Evolutionary conservation across 1,140 invertebrate genomes (phyloP).

Genomic region (Anastrepha obliqua): DNA sequence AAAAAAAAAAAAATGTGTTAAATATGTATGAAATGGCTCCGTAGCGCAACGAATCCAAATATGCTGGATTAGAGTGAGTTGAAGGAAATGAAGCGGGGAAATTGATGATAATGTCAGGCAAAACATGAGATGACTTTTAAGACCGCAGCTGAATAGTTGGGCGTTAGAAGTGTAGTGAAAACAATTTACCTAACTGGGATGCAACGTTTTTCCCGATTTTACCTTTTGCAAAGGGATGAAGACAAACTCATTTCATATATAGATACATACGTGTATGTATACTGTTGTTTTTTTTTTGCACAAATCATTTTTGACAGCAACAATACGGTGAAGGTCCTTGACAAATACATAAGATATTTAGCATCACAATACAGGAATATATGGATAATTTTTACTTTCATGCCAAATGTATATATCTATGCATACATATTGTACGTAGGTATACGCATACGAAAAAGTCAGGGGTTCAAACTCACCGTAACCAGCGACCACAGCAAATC

Average conservation of each 20-base stretch:
- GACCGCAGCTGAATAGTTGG: constrained; percentile 15
- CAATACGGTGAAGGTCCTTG: constrained; percentile 22
- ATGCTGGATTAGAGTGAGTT: background rate
- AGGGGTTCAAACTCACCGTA: constrained; percentile 27
- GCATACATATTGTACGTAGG: background rate
- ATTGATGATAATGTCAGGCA: constrained; percentile 1
- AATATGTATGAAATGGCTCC: constrained; percentile 47
- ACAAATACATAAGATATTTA: constrained; percentile 3
- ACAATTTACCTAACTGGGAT: constrained; percentile 39
- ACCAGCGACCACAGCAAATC: constrained; percentile 50
- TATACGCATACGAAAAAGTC: background rate
- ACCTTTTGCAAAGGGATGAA: background rate
- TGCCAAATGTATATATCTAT: background rate
- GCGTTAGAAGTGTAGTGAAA: constrained; percentile 32
- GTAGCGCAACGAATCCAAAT: constrained; percentile 30
- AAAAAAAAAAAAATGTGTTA: background rate
- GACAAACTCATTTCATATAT: constrained; percentile 12
- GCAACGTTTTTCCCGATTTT: constrained; percentile 11
- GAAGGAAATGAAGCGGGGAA: background rate
- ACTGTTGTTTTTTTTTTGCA: constrained; percentile 8
- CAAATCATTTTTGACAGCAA: constrained; percentile 46
- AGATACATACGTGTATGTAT: no score
- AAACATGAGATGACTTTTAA: constrained; percentile 36
- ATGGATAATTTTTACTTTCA: background rate
- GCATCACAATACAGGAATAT: constrained; percentile 23